Conservation (phyloP, 2,888 invertebrate genomes). For the Eumacrocentrus americanus region DNA sequence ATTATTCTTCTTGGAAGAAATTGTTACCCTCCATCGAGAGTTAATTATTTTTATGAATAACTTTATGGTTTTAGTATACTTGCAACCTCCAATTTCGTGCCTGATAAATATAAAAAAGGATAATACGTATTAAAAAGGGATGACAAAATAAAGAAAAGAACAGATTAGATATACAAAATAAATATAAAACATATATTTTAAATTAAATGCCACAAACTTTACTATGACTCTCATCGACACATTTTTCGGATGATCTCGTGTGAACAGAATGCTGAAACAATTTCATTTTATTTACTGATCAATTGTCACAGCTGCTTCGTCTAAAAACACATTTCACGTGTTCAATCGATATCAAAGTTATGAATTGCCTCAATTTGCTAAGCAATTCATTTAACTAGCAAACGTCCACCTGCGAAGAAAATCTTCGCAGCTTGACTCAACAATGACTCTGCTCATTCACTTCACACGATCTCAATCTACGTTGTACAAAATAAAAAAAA, state of each 20-base stretch:
- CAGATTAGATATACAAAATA: conserved; percentile 46
- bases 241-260: background rate
- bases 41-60: background rate
- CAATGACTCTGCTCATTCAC: background rate
- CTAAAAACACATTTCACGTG: too few species aligned
- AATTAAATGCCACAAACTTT: conserved; percentile 52
- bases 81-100: too few species aligned
- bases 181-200: conserved; percentile 55
- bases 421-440: background rate
- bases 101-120: conserved; percentile 12
- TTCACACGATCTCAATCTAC: background rate
- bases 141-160: conserved; percentile 28
- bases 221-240: conserved; percentile 31
- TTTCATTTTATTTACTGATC: too few species aligned
- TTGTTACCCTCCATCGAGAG: background rate
- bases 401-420: too few species aligned
- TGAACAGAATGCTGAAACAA: background rate
- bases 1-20: conserved; percentile 1
- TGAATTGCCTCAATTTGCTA: conserved; percentile 2
- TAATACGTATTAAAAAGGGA: too few species aligned
- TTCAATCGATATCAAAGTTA: too few species aligned
- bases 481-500: conserved; percentile 10
- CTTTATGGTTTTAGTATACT: too few species aligned
- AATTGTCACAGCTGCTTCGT: too few species aligned
- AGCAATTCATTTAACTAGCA: too few species aligned